phyloP scores from a whole-genome alignment of 2,888 invertebrate species.

The Ornithoptera priamus region DNA sequence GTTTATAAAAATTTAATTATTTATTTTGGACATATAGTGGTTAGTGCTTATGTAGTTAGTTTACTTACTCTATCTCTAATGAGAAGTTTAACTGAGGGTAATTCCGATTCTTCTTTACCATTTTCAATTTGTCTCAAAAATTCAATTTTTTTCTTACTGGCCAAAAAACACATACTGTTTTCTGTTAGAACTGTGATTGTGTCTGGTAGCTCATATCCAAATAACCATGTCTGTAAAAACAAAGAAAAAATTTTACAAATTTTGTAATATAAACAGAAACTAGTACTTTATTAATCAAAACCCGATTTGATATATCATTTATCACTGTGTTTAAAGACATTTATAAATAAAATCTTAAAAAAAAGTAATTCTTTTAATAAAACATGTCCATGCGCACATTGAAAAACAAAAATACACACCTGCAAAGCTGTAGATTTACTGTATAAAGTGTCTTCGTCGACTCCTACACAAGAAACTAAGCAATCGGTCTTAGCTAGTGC shows the following conservation, averaged over 20 bases:
- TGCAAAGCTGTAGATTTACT: slow-evolving; percentile 98
- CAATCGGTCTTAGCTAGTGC: slow-evolving; percentile 93
- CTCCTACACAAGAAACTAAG: slow-evolving; percentile 93
- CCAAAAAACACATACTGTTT: slow-evolving; percentile 91
- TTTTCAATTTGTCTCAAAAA: slow-evolving; percentile 94
- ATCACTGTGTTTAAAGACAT: no score
- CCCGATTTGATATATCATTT: no score
- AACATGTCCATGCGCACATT: slow-evolving; percentile 43
- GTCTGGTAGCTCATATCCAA: slow-evolving; percentile 98
- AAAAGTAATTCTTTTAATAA: slow-evolving; percentile 1
- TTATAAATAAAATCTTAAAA: not conserved
- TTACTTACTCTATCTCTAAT: slow-evolving; percentile 91
- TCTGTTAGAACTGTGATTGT: slow-evolving; percentile 95
- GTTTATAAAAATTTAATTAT: no score
- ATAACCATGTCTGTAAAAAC: slow-evolving; percentile 90
- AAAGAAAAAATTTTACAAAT: not conserved
- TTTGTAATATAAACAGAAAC: not conserved
- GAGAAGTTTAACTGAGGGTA: slow-evolving; percentile 92
- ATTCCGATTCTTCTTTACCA: slow-evolving; percentile 87
- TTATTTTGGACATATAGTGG: no score
- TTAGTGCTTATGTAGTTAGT: not conserved
- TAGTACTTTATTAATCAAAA: not conserved
- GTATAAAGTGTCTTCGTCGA: slow-evolving; percentile 97
- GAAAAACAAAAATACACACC: slow-evolving; percentile 71
- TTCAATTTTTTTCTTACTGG: slow-evolving; percentile 98